phyloP scores from a whole-genome alignment of 2,888 invertebrate genomes.

The Cephus pygmeus region DNA sequence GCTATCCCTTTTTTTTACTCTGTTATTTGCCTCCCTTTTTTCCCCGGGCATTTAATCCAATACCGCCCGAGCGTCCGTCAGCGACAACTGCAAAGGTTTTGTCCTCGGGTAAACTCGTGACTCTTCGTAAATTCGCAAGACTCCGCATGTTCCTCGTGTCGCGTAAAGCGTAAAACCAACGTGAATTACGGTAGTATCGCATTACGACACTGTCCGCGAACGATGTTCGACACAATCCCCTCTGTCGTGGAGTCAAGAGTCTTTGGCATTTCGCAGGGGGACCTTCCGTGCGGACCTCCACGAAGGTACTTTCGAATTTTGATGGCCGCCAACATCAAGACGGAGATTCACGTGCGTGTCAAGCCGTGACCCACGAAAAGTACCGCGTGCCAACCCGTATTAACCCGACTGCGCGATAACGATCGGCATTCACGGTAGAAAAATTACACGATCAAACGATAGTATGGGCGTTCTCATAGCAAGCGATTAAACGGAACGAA shows the following conservation, averaged over 20 bases:
- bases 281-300: background rate
- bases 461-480: background rate
- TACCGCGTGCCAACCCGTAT: background rate
- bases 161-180: conserved; percentile 57
- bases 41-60: conserved; percentile 58
- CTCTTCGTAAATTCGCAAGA: background rate
- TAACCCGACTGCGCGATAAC: background rate
- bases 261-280: background rate
- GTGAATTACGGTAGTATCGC: conserved; percentile 66
- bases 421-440: background rate
- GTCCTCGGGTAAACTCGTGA: background rate
- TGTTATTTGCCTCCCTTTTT: conserved; percentile 37
- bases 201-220: conserved; percentile 54
- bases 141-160: background rate
- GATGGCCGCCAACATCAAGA: background rate
- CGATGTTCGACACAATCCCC: conserved; percentile 56
- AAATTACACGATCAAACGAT: background rate
- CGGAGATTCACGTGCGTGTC: background rate
- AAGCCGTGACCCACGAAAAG: background rate
- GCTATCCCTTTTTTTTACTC: conserved; percentile 3
- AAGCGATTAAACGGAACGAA: background rate
- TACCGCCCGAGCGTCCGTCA: conserved; percentile 59
- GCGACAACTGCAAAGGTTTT: background rate
- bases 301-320: background rate
- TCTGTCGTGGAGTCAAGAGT: conserved; percentile 43